Evolutionary conservation across 2,888 invertebrate species (phyloP).

Genomic region (Pristionchus fissidentatus): DNA sequence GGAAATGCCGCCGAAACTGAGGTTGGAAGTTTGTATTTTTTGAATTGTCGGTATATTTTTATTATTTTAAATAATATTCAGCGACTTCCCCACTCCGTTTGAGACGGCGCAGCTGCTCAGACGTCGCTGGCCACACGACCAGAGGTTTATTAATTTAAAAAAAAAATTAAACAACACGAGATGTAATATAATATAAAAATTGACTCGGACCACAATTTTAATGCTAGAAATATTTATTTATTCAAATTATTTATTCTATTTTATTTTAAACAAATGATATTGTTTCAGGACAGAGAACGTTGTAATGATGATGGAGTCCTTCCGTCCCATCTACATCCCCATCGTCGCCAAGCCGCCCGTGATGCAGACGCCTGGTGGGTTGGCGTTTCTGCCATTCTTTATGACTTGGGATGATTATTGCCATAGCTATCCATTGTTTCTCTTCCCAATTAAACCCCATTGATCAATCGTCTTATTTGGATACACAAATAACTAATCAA

Average conservation of each 20-base stretch:
- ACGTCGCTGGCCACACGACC: slow-evolving; percentile 18
- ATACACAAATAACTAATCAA: no score
- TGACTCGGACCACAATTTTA: no score
- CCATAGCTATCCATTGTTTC: no score
- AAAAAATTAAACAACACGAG: no score
- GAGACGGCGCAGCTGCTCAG: slow-evolving; percentile 20
- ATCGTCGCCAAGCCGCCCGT: slow-evolving; percentile 15
- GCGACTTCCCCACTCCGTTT: slow-evolving; percentile 5
- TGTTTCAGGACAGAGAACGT: slow-evolving; percentile 23
- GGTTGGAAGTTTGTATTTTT: background rate
- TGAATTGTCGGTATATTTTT: background rate
- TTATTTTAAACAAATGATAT: background rate
- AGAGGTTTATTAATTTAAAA: background rate
- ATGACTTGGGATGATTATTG: no score
- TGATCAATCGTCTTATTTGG: no score
- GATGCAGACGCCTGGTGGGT: background rate
- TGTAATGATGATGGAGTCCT: slow-evolving; percentile 43
- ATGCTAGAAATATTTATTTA: background rate
- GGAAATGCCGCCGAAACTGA: slow-evolving; percentile 22
- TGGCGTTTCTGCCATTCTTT: background rate
- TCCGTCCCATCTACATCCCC: slow-evolving; percentile 40
- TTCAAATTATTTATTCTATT: background rate
- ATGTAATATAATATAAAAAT: no score
- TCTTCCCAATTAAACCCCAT: no score
- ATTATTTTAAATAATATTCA: background rate